These are phyloP conservation scores for Chanos chanos DNA, from an alignment of 2,797 vertebrate species.

Conservation along the genomic window DNA sequence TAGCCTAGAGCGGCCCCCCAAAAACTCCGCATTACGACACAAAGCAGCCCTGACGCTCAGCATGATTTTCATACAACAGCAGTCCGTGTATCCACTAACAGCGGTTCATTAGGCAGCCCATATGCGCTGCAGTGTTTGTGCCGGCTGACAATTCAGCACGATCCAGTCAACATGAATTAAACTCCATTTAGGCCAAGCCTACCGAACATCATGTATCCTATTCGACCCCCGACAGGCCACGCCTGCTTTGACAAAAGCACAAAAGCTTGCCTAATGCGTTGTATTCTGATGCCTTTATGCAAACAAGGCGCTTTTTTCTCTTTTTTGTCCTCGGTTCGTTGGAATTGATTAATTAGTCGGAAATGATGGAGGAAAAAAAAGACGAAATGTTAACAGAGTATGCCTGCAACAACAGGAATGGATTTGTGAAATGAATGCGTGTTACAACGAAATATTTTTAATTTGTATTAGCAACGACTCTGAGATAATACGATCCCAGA, in stretches of 20 bases:
- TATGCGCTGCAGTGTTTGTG: slow-evolving; percentile 2
- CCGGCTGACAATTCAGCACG: slow-evolving; percentile 2
- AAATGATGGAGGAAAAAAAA: not conserved
- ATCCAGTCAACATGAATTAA: slow-evolving; percentile 37
- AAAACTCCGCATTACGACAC: slow-evolving; percentile 38
- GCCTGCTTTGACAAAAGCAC: slow-evolving; percentile 2
- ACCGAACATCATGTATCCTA: not conserved
- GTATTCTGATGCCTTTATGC: not conserved
- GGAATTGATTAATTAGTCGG: too few species aligned
- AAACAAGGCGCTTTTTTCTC: slow-evolving; percentile 2
- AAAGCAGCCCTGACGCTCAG: slow-evolving; percentile 45
- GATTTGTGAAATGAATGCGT: not conserved
- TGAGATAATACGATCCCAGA: too few species aligned
- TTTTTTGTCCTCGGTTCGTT: too few species aligned
- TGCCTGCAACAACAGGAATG: too few species aligned
- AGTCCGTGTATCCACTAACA: slow-evolving; percentile 18
- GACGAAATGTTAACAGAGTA: too few species aligned
- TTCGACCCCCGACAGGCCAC: not conserved
- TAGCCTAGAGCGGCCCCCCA: slow-evolving; percentile 29
- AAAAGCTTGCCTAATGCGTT: not conserved
- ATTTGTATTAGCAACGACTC: too few species aligned
- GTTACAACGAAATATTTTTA: too few species aligned
- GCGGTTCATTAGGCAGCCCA: slow-evolving; percentile 20
- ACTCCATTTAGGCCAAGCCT: slow-evolving; percentile 14
- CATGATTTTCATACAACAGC: not conserved